Evolutionary conservation across 92 coral and sea anemone genomes (phyloP), one percentile per base, ranked within the genome.

Genomic region (Hydrozoanthus gracilis): DNA sequence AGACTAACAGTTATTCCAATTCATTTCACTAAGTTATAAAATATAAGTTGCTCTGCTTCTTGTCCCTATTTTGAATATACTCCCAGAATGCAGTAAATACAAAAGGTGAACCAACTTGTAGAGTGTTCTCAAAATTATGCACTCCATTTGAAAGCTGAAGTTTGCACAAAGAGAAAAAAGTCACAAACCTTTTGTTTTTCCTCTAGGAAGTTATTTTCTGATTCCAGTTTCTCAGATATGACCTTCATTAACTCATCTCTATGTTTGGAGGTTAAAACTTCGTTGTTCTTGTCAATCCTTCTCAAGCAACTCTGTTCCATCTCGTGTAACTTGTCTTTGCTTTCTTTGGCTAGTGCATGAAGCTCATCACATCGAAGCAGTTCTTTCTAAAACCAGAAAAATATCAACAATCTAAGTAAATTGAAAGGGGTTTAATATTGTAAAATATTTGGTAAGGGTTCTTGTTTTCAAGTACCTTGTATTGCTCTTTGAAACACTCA

Each of bases 211-310:
- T 77, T 75, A 70, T 94, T 94, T 71, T 92, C 98, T 62, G 83
- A 86, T 55, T 94, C 93, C 48, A 94, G 98, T 88, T 94, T 94
- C 55, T 94, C 95, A 49, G 98, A 94, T 72, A 94, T 91, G 65
- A 94, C 20, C 48, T 95, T 88, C 92, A 92, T 92, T 56, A 94
- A 88, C 92, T 94, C 98, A 3, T 78, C 82, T 51, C 90, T 93
- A 77, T 94, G 98, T 84, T 84, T 90, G 17, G 93, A 83, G 18
- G 98, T 86, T 18, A 94, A 62, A 51, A 91, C 77, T 51, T 92
- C 73, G 60, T 90, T 92, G 70, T 70, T 90, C 64, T 82, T 88
- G 67, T 94, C 98, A 73, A 92, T 88, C 83, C 82, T 92, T 67
- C 72, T 82, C 71, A 92, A 73, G 82, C 94, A 90, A 10, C 90